Base-by-base conservation (phyloP, 2,888 invertebrate genomes). In the Oligia strigilis region DNA sequence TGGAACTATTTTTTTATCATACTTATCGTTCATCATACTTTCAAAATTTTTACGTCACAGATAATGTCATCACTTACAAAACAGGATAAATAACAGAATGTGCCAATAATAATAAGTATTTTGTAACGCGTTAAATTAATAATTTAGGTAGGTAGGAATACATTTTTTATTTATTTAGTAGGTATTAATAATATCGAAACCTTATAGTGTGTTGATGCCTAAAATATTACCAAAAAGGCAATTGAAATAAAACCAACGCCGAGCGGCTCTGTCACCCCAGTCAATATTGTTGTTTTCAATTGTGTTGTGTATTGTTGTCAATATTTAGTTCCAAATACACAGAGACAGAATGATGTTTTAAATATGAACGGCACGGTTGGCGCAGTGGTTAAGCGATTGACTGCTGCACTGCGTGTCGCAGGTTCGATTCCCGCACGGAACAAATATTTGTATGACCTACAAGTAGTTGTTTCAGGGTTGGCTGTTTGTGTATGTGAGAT, bases 61-160 rank as follows among this genome's bases (percentile, higher is more conserved):
- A 0, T n/a, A n/a, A 29, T n/a, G 29, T 49, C 0, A 4, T 62
- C 29, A 29, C 23, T 40, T 19, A 62, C 0, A n/a, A 75, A 82
- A 82, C 75, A 74, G 74, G 36, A 46, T n/a, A 82, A 76, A 29
- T 70, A 70, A 49, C 4, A 43, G 17, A 0, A 62, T 62, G 43
- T 73, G 43, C 60, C 74, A 82, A 78, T 60, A 43, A 19, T 52
- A 60, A 40, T 19, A 8, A 2, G 9, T 52, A 9, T 4, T 71
- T 70, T 49, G 2, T 11, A n/a, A 46, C 2, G 6, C 29, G 0
- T 58, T 40, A 11, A 8, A 0, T 19, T 8, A 4, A 23, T 46
- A 8, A 11, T 40, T 58, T 36, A 8, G 19, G 14, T 40, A 52
- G n/a, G n/a, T 60, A 23, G 58, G 19, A n/a, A 60, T 43, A 17